Evolutionary conservation across 2,113 vertebrate genomes (phyloP), one percentile per base, ranked within the genome.

Genomic region (Pelmatolapia mariae): DNA sequence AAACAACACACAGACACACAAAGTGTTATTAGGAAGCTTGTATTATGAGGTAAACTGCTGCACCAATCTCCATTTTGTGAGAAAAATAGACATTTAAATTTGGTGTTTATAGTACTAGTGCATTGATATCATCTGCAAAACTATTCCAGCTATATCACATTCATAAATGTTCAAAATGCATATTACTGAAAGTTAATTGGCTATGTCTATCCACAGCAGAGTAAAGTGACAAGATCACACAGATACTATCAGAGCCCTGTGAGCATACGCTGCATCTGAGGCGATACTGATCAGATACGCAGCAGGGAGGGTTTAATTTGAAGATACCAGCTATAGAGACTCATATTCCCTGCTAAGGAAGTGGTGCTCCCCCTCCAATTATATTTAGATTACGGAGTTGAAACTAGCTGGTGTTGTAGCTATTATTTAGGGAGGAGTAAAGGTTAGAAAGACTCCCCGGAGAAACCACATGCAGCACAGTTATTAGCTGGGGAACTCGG

Each of bases 341-440:
- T 82, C 40, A 31, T 66, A 87, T 94, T 92, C 84, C 89, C 89
- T 54, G 59, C 88, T 91, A 90, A 90, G 86, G 85, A 94, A 90
- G 86, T 82, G 81, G 59, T 36, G 52, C 88, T 91, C 93, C 91
- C 91, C 78, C 82, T 91, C 89, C 90, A 95, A 94, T 95, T 95
- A 95, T 91, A 90, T 92, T 92, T 90, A 93, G 91, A 95, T 95
- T 94, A 94, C 89, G 86, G 87, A 83, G 84, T 81, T 86, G 53
- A 86, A 92, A 82, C 57, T 84, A 73, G 83, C 80, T 82, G 73
- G 66, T 31, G 73, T 93, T 83, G 29, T 80, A 87, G 86, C 88
- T 90, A 83, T 94, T 95, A 93, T 95, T 95, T 95, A 89, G 86
- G 56, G 47, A 89, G 71, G 89, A 91, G 54, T 91, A 95, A 93